Evolutionary conservation across 1,140 invertebrate genomes (phyloP).

Genomic region (Drosophila quadrilineata): DNA sequence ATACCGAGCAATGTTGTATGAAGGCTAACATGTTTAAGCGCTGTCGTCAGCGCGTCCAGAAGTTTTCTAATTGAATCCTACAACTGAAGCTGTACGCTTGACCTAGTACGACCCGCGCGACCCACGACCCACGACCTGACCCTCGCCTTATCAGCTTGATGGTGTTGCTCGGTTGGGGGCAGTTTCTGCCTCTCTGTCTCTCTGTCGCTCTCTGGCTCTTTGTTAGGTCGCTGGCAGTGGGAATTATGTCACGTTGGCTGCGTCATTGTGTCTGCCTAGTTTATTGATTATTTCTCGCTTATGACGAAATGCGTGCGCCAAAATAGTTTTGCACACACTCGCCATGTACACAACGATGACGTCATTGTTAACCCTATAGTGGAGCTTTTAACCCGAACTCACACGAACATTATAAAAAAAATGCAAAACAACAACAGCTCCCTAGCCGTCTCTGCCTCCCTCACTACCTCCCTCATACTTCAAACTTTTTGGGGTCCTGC

Average conservation of each 20-base stretch:
- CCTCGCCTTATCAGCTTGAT: slow-evolving; percentile 41
- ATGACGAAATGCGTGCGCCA: slow-evolving; percentile 68
- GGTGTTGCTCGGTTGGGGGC: slow-evolving; percentile 1
- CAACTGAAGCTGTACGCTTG: slow-evolving; percentile 30
- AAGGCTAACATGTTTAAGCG: slow-evolving; percentile 42
- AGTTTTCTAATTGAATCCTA: slow-evolving; percentile 72
- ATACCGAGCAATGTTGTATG: neutral
- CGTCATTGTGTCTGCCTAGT: slow-evolving; percentile 69
- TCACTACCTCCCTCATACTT: too few relatives aligned
- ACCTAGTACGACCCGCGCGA: slow-evolving; percentile 13
- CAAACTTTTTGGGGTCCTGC: too few relatives aligned
- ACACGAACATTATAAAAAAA: neutral
- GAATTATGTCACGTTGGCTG: slow-evolving; percentile 73
- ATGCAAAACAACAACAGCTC: neutral
- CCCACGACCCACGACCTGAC: slow-evolving; percentile 37
- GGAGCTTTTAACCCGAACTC: slow-evolving; percentile 50
- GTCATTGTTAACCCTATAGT: slow-evolving; percentile 75
- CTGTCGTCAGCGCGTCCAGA: slow-evolving; percentile 48
- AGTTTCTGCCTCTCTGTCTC: too few relatives aligned
- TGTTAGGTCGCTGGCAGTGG: slow-evolving; percentile 5
- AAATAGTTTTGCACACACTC: slow-evolving; percentile 54
- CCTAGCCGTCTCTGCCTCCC: neutral
- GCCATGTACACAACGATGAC: slow-evolving; percentile 75
- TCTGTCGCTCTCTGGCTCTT: too few relatives aligned
- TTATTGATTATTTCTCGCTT: slow-evolving; percentile 72